Base-by-base conservation (phyloP, 2,113 vertebrate species). In the Speoplatyrhinus poulsoni region DNA sequence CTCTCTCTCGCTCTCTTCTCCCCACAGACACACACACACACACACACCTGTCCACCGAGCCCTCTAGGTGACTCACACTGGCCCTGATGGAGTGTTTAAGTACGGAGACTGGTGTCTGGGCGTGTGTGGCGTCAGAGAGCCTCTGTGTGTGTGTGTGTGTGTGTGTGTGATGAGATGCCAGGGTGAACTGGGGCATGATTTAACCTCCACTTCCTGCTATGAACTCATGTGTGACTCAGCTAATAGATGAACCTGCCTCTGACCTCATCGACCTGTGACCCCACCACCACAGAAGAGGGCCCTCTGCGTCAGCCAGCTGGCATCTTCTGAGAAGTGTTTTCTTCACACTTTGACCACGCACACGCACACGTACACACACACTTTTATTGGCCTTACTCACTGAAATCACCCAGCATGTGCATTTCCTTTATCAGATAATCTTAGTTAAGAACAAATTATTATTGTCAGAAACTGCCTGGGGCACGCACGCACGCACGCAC, bases 151-250 rank as follows among this genome's bases (percentile, higher is more conserved):
- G 75, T 63, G 41, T 17, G 50, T 26, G 13, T n/a, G 36, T 46
- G 59, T n/a, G 59, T 54, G 69, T 60, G 60, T 65, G 50, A 77
- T 56, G 13, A 36, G 65, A 65, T 47, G 70, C 65, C 62, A 46
- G 2, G 64, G 55, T 48, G 78, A 89, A 87, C 81, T 54, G 70
- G 80, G 81, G 69, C 71, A 7, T 85, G 85, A 89, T 82, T 85
- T 89, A 88, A 58, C 64, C 12, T 33, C 76, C 84, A 81, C 80
- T 73, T 65, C 58, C 85, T 85, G 83, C 88, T 83, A 92, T 93
- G 91, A 93, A 93, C 89, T 93, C 92, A 92, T 92, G 84, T 84
- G 85, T 93, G 90, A 92, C 91, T 93, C 91, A 92, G 88, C 90
- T 89, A 92, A 92, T 85, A 91, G 85, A 82, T 76, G 61, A 82